Evolutionary conservation across 2,113 vertebrate species (phyloP), one percentile per base, ranked within the genome.

Genomic region (Xiphophorus hellerii): DNA sequence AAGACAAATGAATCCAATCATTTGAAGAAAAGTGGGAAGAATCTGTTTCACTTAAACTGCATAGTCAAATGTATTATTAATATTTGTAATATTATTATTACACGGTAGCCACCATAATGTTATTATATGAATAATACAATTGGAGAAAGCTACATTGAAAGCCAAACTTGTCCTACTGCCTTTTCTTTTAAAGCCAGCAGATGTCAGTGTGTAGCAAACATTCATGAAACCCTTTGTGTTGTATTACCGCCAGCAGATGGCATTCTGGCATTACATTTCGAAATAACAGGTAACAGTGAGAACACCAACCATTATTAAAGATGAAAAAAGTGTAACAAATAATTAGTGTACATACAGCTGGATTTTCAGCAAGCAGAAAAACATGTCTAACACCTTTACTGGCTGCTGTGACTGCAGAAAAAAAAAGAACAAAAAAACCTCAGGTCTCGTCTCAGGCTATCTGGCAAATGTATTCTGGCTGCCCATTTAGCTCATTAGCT

Each of bases 401-500:
- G 28, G 67, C 69, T 71, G 69, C 58, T 58, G 11, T n/a, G 48
- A 33, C 30, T 67, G n/a, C 84, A 66, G 35, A 22, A 1, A 0
- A 73, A 15, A 48, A 73, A 74, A 42, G 27, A 44, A 79, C 0
- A 15, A 48, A 29, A 62, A 80, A 81, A 44, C 76, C 64, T 2
- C 71, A 76, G 82, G 77, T 82, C 88, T 87, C 51, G 76, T 90
- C 90, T 91, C 81, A 4, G 30, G 80, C 87, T 76, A 65, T 88
- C 87, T 62, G 5, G 83, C 84, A 90, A 91, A 93, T 91, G 90
- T 62, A 82, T 92, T 91, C 96, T 96, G 96, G 95, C 93, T 95
- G 93, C 95, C 96, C 95, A 96, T 96, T 96, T 96, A 96, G 94
- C 94, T 96, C 95, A 96, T 97, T 97, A 97, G 95, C 94, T 93